Evolutionary conservation across 2,113 vertebrate species (phyloP).

Genomic region (Percina caprodes): DNA sequence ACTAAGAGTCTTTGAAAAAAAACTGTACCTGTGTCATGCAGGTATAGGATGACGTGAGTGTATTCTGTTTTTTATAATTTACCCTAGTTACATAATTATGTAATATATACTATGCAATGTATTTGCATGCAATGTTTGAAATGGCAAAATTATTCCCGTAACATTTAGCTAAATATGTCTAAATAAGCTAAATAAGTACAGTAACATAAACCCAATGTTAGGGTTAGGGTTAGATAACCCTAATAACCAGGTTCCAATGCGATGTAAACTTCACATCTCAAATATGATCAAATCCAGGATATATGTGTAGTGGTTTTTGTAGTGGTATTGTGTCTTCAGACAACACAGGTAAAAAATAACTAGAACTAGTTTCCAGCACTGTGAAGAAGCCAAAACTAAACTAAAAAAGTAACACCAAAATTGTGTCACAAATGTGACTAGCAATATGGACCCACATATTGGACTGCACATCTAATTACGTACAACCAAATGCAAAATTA

Average conservation of each 20-base stretch:
- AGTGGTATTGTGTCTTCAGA: background rate
- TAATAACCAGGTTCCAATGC: too few species aligned
- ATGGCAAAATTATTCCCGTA: background rate
- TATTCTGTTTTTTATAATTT: background rate
- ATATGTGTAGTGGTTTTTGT: background rate
- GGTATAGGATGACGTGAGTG: background rate
- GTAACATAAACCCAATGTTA: background rate
- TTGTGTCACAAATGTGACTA: background rate
- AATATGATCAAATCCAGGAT: too few species aligned
- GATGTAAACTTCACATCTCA: too few species aligned
- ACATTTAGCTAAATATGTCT: background rate
- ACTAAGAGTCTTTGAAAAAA: too few species aligned
- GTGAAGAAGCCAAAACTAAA: background rate
- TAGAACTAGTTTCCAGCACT: background rate
- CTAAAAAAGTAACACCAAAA: background rate
- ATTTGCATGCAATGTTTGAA: background rate
- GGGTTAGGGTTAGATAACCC: too few species aligned
- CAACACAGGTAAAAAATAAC: background rate
- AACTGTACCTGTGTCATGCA: background rate
- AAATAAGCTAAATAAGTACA: too few species aligned
- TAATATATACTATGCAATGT: background rate
- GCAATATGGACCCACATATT: background rate
- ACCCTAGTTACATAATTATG: background rate
- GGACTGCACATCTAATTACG: background rate
- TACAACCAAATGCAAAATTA: background rate